Conservation (phyloP, 1,140 invertebrate species). For the Heliothis virescens region DNA sequence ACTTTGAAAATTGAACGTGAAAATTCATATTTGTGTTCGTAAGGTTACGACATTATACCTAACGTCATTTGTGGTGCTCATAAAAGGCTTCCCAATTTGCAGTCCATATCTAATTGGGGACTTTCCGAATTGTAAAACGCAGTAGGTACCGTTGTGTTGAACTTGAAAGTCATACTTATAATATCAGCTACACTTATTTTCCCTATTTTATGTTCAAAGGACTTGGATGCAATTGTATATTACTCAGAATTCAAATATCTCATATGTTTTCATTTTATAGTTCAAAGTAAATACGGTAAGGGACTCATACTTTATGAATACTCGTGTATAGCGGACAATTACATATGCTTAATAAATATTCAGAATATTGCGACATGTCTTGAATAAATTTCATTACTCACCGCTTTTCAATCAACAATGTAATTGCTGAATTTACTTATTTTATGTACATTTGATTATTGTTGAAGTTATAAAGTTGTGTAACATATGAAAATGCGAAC, state of each 20-base stretch:
- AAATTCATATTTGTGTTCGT: too few species aligned
- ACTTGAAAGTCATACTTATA: too few species aligned
- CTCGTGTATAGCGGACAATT: not conserved
- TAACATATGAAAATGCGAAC: too few species aligned
- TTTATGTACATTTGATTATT: not conserved
- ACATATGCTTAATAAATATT: slow-evolving; percentile 13
- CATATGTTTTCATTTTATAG: slow-evolving; percentile 1
- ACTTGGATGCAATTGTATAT: not conserved
- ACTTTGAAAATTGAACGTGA: too few species aligned
- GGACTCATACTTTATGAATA: not conserved
- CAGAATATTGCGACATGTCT: slow-evolving; percentile 20
- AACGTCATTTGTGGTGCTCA: too few species aligned
- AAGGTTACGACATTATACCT: too few species aligned
- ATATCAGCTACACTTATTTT: not conserved
- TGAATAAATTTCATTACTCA: slow-evolving; percentile 30
- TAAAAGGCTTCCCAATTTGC: too few species aligned
- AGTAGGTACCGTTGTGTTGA: too few species aligned
- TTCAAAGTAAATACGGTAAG: not conserved
- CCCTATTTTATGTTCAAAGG: not conserved
- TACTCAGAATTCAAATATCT: not conserved
- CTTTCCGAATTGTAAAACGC: too few species aligned
- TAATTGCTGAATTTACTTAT: slow-evolving; percentile 3
- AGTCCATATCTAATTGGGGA: too few species aligned
- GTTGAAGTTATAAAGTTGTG: not conserved
- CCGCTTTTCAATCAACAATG: slow-evolving; percentile 5